A percentile compares a stretch with the other conserved stretches of the same genome.
Conservation (phyloP, 2,888 invertebrate species). For the Lutraria lutraria region DNA sequence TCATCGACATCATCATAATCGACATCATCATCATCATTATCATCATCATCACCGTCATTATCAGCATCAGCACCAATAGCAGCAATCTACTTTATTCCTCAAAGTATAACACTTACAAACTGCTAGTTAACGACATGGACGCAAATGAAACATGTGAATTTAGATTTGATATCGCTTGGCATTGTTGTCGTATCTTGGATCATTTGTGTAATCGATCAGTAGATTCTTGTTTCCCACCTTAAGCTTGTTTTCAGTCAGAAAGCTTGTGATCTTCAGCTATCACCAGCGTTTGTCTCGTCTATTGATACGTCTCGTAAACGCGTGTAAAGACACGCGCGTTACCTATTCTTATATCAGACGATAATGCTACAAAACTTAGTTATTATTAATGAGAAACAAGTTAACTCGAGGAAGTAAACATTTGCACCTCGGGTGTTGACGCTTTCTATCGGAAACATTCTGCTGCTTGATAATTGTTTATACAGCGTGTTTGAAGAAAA, state of each 20-base stretch:
- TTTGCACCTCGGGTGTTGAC: conserved; percentile 50
- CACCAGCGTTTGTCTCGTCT: too few relatives aligned
- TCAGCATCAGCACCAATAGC: not conserved
- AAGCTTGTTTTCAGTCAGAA: too few relatives aligned
- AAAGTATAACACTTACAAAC: too few relatives aligned
- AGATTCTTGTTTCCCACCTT: too few relatives aligned
- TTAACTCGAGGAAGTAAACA: conserved; percentile 55
- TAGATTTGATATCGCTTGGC: too few relatives aligned
- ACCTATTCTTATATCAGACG: conserved; percentile 34
- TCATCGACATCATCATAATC: not conserved
- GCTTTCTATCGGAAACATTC: conserved; percentile 31
- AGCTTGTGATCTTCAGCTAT: too few relatives aligned
- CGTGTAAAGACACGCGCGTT: conserved; percentile 29
- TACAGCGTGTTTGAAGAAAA: conserved; percentile 38
- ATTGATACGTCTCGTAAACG: conserved; percentile 19
- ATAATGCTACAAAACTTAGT: conserved; percentile 39
- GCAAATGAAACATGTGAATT: too few relatives aligned
- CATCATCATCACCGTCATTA: not conserved
- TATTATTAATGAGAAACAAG: conserved; percentile 49
- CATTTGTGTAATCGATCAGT: too few relatives aligned
- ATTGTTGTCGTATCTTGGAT: too few relatives aligned
- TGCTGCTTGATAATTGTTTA: conserved; percentile 47
- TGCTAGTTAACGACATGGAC: too few relatives aligned
- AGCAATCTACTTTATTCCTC: too few relatives aligned
- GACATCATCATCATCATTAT: not conserved